Evolutionary conservation across 2,113 vertebrate genomes (phyloP), one percentile per base, ranked within the genome.

Genomic region (Callaeas wilsoni): DNA sequence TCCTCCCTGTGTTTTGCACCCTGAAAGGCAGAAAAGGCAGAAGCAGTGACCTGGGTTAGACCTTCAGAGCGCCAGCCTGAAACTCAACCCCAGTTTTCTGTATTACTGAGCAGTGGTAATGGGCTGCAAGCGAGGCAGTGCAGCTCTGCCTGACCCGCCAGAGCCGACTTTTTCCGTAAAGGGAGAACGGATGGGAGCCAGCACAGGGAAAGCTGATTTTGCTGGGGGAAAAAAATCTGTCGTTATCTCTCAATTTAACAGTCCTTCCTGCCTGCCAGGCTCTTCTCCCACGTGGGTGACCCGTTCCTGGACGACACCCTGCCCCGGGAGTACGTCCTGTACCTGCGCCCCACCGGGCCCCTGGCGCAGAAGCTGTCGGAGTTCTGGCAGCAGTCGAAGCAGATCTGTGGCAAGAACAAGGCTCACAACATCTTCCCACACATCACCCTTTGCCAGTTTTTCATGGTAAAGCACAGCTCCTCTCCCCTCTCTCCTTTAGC

Each of bases 391-490:
- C 99, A 99, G 97, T 99, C 99, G 1, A 99, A 99, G 89, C 96
- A 98, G 96, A 97, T 98, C 88, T 99, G 99, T 19, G 99, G 99
- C 93, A 99, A 99, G 97, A 99, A 99, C 97, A 99, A 99, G 90
- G 99, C 99, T 1, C 99, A 99, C 98, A 99, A 99, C 97, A 99
- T 99, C 96, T 99, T 99, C 97, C 99, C 99, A 18, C 99, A 99
- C 96, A 98, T 99, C 97, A 99, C 99, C 26, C 99, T 99, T 53
- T 99, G 99, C 98, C 99, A 99, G 98, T 99, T 99, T 98, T 99
- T 99, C 55, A 99, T 99, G 99, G 99, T 99, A 95, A 98, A 98
- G 74, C 32, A 9, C 44, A 30, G 42, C 64, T 71, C 53, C 70
- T 65, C 21, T 47, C 1, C 46, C 20, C 42, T 42, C 26, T 47